These are phyloP conservation scores for Copidosoma aretas DNA, from an alignment of 2,888 invertebrate species.

Conservation along the genomic window DNA sequence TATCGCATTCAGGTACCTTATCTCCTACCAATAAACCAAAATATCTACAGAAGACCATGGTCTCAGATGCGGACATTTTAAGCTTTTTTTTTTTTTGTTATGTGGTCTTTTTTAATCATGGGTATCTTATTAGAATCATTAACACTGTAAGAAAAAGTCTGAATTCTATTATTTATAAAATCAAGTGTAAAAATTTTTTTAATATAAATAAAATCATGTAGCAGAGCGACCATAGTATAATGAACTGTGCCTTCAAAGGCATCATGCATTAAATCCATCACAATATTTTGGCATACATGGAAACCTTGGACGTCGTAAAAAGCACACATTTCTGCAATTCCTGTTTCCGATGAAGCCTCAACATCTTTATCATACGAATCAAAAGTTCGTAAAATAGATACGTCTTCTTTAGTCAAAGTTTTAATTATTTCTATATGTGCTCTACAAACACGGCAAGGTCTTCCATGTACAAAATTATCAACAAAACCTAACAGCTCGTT, in stretches of 20 bases:
- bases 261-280: slow-evolving; percentile 20
- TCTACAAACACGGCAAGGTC: slow-evolving; percentile 13
- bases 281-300: slow-evolving; percentile 1
- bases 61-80: slow-evolving; percentile 22
- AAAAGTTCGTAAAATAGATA: slow-evolving; percentile 1
- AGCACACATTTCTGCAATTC: background rate
- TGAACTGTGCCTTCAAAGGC: slow-evolving; percentile 11
- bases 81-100: slow-evolving; percentile 15
- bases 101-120: slow-evolving; percentile 5
- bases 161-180: slow-evolving; percentile 10
- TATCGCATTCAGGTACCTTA: background rate
- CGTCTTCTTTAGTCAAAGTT: slow-evolving; percentile 3
- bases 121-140: slow-evolving; percentile 17
- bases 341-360: slow-evolving; percentile 5
- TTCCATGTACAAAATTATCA: background rate
- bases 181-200: slow-evolving; percentile 5
- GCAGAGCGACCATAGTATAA: slow-evolving; percentile 9
- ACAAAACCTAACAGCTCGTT: slow-evolving; percentile 13
- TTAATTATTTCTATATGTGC: slow-evolving; percentile 6
- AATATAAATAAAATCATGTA: slow-evolving; percentile 14
- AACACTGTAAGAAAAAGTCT: background rate
- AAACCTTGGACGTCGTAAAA: slow-evolving; percentile 6
- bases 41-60: slow-evolving; percentile 11
- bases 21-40: slow-evolving; percentile 17
- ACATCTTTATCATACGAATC: slow-evolving; percentile 11